These are phyloP conservation scores for Sebastes baramenuke DNA, from an alignment of 2,797 vertebrate genomes.

Conservation along the genomic window DNA sequence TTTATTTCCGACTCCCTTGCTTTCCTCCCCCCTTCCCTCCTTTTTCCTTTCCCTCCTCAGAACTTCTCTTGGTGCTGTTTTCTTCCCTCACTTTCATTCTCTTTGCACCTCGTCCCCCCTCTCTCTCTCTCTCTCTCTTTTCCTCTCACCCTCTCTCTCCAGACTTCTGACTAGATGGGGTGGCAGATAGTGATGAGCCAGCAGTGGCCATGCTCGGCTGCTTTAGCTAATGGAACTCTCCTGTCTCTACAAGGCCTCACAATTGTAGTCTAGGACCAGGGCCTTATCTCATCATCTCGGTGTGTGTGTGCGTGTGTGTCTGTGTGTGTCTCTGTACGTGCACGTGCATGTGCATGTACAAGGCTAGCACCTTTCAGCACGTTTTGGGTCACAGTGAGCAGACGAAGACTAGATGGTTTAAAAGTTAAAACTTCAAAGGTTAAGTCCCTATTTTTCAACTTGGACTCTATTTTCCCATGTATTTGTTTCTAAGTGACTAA, in stretches of 20 bases:
- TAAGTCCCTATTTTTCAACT: background rate
- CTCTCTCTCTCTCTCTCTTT: constrained; percentile 1
- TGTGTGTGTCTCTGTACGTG: background rate
- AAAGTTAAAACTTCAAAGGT: background rate
- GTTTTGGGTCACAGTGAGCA: background rate
- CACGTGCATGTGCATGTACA: background rate
- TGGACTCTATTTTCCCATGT: background rate
- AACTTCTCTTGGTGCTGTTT: constrained; percentile 37
- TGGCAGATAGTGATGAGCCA: constrained; percentile 78
- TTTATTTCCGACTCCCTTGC: constrained; percentile 56
- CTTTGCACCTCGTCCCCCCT: constrained; percentile 5
- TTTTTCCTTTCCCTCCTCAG: constrained; percentile 12
- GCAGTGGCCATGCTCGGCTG: constrained; percentile 74
- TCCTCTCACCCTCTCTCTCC: constrained; percentile 26
- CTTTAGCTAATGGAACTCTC: constrained; percentile 78
- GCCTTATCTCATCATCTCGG: constrained; percentile 60
- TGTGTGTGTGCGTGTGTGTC: constrained; percentile 16
- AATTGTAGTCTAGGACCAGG: constrained; percentile 50
- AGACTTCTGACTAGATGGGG: constrained; percentile 56
- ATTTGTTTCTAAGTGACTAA: background rate
- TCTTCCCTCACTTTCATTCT: constrained; percentile 24
- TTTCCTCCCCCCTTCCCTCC: background rate
- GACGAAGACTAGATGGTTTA: background rate
- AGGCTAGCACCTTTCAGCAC: background rate
- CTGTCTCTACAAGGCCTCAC: constrained; percentile 74